phyloP scores from a whole-genome alignment of 1,140 invertebrate genomes.

The Ceratina australensis region DNA sequence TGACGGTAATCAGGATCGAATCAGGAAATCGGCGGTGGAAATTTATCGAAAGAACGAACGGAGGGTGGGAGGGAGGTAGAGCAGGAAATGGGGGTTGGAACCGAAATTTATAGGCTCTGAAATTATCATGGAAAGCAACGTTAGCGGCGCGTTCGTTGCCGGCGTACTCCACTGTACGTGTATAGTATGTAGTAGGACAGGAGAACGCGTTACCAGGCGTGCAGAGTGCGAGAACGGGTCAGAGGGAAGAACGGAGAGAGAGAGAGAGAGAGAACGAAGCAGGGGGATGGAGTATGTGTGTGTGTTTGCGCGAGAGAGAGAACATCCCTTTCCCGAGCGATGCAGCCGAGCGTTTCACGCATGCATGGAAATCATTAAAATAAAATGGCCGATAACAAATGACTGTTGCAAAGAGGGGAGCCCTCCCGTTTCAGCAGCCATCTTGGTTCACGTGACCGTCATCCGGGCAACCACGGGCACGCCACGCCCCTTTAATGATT shows the following conservation, averaged over 20 bases:
- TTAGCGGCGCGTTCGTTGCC: conserved; percentile 54
- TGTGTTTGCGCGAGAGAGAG: conserved; percentile 43
- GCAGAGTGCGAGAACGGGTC: conserved; percentile 38
- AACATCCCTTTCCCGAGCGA: conserved; percentile 72
- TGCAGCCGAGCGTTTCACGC: conserved; percentile 78
- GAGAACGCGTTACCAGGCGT: conserved; percentile 60
- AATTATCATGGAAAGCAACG: conserved; percentile 63
- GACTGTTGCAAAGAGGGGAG: conserved; percentile 78
- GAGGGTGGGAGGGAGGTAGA: not conserved
- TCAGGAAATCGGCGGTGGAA: conserved; percentile 30
- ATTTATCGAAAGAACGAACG: conserved; percentile 62
- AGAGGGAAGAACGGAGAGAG: conserved; percentile 15
- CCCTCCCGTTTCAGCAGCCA: conserved; percentile 71
- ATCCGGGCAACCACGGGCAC: conserved; percentile 79
- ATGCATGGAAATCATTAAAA: conserved; percentile 81
- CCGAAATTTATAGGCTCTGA: conserved; percentile 57
- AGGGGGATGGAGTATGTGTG: not conserved
- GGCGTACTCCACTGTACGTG: conserved; percentile 8
- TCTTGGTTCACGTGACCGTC: conserved; percentile 80
- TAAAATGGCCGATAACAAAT: conserved; percentile 81
- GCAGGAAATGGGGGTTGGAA: conserved; percentile 8
- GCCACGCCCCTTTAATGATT: conserved; percentile 81
- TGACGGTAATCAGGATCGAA: conserved; percentile 31
- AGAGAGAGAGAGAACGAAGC: not conserved
- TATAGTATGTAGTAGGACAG: conserved; percentile 44